Evolutionary conservation across 2,797 vertebrate species (phyloP), one percentile per base, ranked within the genome.

Genomic region (Myoxocephalus aenaeus): DNA sequence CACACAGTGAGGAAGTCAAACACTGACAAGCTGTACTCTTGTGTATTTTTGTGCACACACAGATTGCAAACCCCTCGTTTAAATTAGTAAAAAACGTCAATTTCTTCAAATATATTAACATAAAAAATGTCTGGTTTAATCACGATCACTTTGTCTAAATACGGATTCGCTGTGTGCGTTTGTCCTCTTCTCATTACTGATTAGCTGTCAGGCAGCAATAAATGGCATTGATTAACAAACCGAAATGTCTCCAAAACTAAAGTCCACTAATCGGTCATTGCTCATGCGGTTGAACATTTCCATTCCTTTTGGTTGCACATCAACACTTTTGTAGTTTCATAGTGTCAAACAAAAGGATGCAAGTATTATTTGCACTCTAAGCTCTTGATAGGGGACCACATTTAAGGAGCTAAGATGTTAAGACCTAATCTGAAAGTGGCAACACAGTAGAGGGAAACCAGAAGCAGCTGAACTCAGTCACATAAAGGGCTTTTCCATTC

Each of bases 241-340:
- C 64, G 17, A 75, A 69, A 66, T 38, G 34, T 77, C 53, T 65
- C 22, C 62, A 20, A 3, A 67, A 65, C 34, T 36, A 9, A 64
- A 73, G 69, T 81, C 85, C 80, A 84, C 73, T 62, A 7, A 79
- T 81, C 76, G 79, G 75, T 89, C 86, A 85, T 75, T 1, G 51
- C 72, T 53, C 22, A 29, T 32, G 1, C 9, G 4, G 3, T 20
- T 4, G 13, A 70, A 81, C 67, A 22, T 1, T 51, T 82, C 40
- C 27, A 29, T 44, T 75, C 11, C 7, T 40, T 75, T 61, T 54
- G 78, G 70, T 74, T 53, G 75, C 87, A 92, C 85, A 70, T 92
- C 90, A 86, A 90, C 89, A 64, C 48, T 12, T 15, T 2, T 6
- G 29, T 22, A 7, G 82, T 87, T 90, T 92, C 91, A 93, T 76